Evolutionary conservation across 2,888 invertebrate genomes (phyloP).

Genomic region (Acanthosepion pharaonis): DNA sequence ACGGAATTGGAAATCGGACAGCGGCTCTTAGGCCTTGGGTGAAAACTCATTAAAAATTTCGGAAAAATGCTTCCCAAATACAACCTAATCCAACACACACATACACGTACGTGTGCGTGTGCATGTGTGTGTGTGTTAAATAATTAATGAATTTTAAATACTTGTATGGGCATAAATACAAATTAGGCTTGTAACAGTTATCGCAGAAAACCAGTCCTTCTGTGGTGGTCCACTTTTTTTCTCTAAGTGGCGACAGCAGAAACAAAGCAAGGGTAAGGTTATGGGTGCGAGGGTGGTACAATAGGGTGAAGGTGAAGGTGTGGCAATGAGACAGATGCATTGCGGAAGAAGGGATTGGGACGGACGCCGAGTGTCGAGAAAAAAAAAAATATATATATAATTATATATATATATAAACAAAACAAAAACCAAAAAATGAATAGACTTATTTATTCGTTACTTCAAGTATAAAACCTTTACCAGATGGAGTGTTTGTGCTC

Average conservation of each 20-base stretch:
- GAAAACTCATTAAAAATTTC: too few relatives aligned
- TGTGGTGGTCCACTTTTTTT: not conserved
- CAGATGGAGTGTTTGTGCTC: not conserved
- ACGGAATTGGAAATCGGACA: too few relatives aligned
- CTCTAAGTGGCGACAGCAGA: slow-evolving; percentile 15
- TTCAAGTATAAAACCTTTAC: slow-evolving; percentile 8
- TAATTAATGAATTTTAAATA: not conserved
- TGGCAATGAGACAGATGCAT: slow-evolving; percentile 21
- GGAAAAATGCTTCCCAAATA: too few relatives aligned
- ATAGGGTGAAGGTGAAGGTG: not conserved
- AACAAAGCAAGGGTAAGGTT: not conserved
- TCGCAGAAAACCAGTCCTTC: not conserved
- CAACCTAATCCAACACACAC: too few relatives aligned
- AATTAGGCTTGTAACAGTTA: not conserved
- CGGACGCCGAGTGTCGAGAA: not conserved
- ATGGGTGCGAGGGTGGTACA: not conserved
- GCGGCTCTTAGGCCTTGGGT: too few relatives aligned
- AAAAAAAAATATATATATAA: too few relatives aligned
- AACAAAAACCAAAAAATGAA: not conserved
- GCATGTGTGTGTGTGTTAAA: not conserved
- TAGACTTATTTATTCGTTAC: not conserved
- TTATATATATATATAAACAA: too few relatives aligned
- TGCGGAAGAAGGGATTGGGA: not conserved
- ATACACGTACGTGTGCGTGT: not conserved
- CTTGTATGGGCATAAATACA: not conserved